Evolutionary conservation across 2,797 vertebrate species (phyloP), one percentile per base, ranked within the genome.

Genomic region (Sebastes trivittatus): DNA sequence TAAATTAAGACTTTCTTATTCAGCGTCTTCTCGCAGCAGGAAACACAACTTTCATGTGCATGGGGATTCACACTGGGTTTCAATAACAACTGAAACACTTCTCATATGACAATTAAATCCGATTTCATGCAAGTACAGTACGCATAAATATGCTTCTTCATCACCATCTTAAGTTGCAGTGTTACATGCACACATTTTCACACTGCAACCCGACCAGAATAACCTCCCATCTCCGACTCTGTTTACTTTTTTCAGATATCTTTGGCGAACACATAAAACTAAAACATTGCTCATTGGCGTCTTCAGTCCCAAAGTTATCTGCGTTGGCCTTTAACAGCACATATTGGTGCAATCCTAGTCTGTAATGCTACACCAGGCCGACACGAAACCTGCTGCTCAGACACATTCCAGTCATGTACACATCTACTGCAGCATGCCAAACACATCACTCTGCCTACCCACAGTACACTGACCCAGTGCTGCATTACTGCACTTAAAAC

Each of bases 351-450:
- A 77, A 77, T 58, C 59, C 84, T 72, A 18, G 79, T 79, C 84
- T 90, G 91, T 81, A 86, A 92, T 77, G 84, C 88, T 72, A 81
- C 87, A 88, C 89, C 85, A 36, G 85, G 59, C 83, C 5, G 20
- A 82, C 82, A 73, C 65, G 9, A 58, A 84, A 89, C 75, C 80
- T 81, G 87, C 88, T 81, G 88, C 91, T 87, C 67, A 2, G 60
- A 92, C 85, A 89, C 90, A 93, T 93, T 93, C 91, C 82, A 71
- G 88, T 85, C 92, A 91, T 88, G 87, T 84, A 63, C 85, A 64
- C 87, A 83, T 78, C 84, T 66, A 77, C 86, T 85, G 89, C 87
- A 82, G 91, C 84, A 88, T 89, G 89, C 80, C 81, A 46, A 76
- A 86, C 83, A 85, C 88, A 83, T 81, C 87, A 23, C 83, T 66